These are phyloP conservation scores for Siphlonurus alternatus DNA, from an alignment of 2,888 invertebrate genomes.

Conservation along the genomic window DNA sequence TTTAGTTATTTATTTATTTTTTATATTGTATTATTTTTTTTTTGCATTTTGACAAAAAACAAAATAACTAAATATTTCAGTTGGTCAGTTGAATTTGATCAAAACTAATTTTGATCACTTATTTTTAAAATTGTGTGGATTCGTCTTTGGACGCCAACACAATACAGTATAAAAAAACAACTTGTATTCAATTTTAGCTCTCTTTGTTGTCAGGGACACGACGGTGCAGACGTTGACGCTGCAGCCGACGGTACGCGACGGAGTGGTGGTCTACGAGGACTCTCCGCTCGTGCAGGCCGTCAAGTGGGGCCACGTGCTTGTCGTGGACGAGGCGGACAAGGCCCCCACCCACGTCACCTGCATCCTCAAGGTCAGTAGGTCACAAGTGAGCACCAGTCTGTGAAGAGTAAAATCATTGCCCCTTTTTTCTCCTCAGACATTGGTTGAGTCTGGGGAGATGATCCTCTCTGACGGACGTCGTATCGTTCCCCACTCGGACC, in stretches of 20 bases:
- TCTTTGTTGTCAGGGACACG: conserved; percentile 75
- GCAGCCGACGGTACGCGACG: conserved; percentile 79
- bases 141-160: too few relatives aligned
- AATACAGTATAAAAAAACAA: too few relatives aligned
- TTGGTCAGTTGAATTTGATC: too few relatives aligned
- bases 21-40: too few relatives aligned
- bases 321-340: conserved; percentile 95
- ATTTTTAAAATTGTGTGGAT: too few relatives aligned
- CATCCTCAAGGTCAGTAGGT: conserved; percentile 49
- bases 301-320: conserved; percentile 71
- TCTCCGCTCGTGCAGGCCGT: conserved; percentile 88
- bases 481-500: conserved; percentile 42
- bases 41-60: too few relatives aligned
- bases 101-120: too few relatives aligned
- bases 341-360: conserved; percentile 96
- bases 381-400: not conserved
- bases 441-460: conserved; percentile 95
- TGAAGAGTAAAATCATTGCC: not conserved
- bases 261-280: conserved; percentile 81
- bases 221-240: conserved; percentile 89
- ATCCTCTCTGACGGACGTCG: conserved; percentile 82
- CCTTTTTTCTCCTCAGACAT: conserved; percentile 32
- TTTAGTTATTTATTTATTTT: too few relatives aligned
- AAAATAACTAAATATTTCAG: too few relatives aligned
- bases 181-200: too few relatives aligned